Evolutionary conservation across 2,888 invertebrate species (phyloP).

Genomic region (Erynnis tages): DNA sequence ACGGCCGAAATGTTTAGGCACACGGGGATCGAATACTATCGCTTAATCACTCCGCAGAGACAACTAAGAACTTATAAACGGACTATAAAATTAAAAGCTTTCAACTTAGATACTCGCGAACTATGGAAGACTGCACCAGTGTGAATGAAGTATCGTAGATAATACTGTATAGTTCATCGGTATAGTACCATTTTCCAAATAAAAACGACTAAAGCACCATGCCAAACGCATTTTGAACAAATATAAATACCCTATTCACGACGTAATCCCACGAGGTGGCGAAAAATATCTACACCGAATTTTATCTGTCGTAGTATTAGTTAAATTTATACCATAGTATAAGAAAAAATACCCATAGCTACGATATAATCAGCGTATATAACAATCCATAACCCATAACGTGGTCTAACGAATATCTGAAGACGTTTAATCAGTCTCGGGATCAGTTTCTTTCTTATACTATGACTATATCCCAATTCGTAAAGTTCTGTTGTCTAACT

Average conservation of each 20-base stretch:
- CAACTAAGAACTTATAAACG: slow-evolving; percentile 1
- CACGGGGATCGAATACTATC: slow-evolving; percentile 34
- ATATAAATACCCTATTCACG: slow-evolving; percentile 38
- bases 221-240: slow-evolving; percentile 64
- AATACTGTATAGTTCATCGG: slow-evolving; percentile 64
- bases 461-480: slow-evolving; percentile 20
- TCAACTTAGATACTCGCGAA: slow-evolving; percentile 50
- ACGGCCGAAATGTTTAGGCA: slow-evolving; percentile 42
- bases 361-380: slow-evolving; percentile 20
- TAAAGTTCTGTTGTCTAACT: slow-evolving; percentile 50
- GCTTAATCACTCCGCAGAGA: slow-evolving; percentile 22
- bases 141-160: slow-evolving; percentile 59
- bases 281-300: slow-evolving; percentile 37
- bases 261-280: slow-evolving; percentile 39
- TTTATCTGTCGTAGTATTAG: slow-evolving; percentile 33
- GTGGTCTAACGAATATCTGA: slow-evolving; percentile 5
- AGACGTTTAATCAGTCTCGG: slow-evolving; percentile 22
- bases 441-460: slow-evolving; percentile 20
- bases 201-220: slow-evolving; percentile 70
- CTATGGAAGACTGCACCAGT: slow-evolving; percentile 73
- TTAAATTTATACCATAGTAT: slow-evolving; percentile 20
- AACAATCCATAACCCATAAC: slow-evolving; percentile 6
- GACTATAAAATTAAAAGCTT: slow-evolving; percentile 36
- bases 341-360: slow-evolving; percentile 24
- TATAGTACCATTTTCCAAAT: slow-evolving; percentile 63